phyloP scores from a whole-genome alignment of 2,113 vertebrate species.

The Sclerurus mexicanus region DNA sequence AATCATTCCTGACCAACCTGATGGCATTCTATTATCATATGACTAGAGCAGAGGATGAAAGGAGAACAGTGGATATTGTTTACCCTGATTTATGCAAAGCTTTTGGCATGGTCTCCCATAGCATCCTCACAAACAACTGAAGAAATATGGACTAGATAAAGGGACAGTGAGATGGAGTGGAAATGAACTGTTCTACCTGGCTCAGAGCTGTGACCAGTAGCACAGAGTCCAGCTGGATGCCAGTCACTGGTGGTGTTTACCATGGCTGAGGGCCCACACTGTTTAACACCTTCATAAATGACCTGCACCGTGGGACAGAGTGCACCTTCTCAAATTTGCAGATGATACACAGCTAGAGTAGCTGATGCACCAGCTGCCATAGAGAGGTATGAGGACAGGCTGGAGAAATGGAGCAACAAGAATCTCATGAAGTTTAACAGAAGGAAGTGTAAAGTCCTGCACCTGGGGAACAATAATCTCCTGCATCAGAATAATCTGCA shows the following conservation, averaged over 20 bases:
- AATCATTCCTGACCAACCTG: not conserved
- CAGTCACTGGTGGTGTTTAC: not conserved
- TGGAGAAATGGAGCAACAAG: not conserved
- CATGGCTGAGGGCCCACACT: accelerated
- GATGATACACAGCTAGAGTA: not conserved
- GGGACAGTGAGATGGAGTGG: not conserved
- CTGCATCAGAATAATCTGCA: not conserved
- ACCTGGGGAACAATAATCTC: not conserved
- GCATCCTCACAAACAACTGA: accelerated
- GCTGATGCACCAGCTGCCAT: not conserved
- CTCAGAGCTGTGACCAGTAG: not conserved
- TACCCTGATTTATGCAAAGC: not conserved
- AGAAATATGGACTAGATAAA: not conserved
- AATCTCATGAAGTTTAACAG: not conserved
- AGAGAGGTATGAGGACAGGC: not conserved
- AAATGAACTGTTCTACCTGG: not conserved
- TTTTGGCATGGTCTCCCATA: not conserved
- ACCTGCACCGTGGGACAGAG: not conserved
- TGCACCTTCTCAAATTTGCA: not conserved
- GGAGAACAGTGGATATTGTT: not conserved
- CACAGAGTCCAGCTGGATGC: not conserved
- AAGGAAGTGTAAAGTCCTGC: not conserved
- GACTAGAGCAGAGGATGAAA: not conserved
- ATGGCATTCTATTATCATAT: not conserved
- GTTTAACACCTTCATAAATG: not conserved